Percentiles rank a stretch among this genome's conserved stretches.
Evolutionary conservation across 2,888 invertebrate genomes (phyloP).

Genomic region (Deladenus siricidicola): DNA sequence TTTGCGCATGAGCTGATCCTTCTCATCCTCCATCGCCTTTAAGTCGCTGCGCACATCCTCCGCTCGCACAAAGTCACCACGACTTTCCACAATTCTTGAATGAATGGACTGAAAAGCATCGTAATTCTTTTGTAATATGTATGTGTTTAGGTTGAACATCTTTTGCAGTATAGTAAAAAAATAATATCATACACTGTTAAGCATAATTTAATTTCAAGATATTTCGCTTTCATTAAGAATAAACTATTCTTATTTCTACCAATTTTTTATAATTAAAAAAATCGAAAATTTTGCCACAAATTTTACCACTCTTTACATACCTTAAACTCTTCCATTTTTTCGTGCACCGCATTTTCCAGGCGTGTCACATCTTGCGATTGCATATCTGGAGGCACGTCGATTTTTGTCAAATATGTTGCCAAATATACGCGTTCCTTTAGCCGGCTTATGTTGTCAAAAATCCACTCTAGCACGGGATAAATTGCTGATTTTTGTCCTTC

Average conservation of each 20-base stretch:
- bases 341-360: slow-evolving; percentile 15
- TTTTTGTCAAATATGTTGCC: slow-evolving; percentile 30
- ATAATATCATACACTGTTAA: too few species aligned
- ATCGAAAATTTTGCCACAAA: too few species aligned
- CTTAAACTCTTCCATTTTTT: slow-evolving; percentile 37
- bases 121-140: too few species aligned
- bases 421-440: slow-evolving; percentile 62
- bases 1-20: slow-evolving; percentile 66
- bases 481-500: slow-evolving; percentile 69
- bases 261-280: too few species aligned
- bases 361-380: slow-evolving; percentile 25
- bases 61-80: slow-evolving; percentile 62
- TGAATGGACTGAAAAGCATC: slow-evolving; percentile 33
- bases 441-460: slow-evolving; percentile 67
- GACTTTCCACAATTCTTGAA: slow-evolving; percentile 29
- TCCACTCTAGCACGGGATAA: slow-evolving; percentile 72
- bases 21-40: slow-evolving; percentile 65
- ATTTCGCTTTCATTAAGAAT: too few species aligned
- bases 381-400: slow-evolving; percentile 29
- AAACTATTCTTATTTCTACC: too few species aligned
- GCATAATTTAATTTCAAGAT: too few species aligned
- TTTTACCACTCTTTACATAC: too few species aligned
- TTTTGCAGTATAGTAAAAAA: too few species aligned
- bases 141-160: too few species aligned
- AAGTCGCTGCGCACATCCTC: slow-evolving; percentile 75